These are phyloP conservation scores for Propsilocerus akamusi DNA, from an alignment of 1,140 invertebrate genomes.

Conservation along the genomic window DNA sequence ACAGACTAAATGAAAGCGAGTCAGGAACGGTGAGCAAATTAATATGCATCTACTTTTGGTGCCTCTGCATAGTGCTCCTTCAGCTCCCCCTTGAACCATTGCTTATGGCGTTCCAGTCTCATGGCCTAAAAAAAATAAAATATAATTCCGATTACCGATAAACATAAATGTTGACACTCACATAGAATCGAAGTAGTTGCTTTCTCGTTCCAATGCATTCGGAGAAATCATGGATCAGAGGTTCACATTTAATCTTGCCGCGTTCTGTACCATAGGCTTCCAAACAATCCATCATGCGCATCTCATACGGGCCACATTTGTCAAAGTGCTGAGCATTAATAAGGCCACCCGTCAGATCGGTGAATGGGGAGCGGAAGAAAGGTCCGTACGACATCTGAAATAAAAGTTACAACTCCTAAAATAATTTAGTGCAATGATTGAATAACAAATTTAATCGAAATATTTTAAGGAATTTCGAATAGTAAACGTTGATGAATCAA, in stretches of 20 bases:
- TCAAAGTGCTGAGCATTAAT: constrained; percentile 38
- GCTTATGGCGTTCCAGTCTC: constrained; percentile 30
- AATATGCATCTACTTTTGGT: constrained; percentile 27
- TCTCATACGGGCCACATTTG: constrained; percentile 41
- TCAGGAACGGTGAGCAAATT: no score
- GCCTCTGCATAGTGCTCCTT: constrained; percentile 25
- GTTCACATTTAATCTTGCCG: constrained; percentile 32
- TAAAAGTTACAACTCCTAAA: no score
- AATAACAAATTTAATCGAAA: no score
- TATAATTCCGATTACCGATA: constrained; percentile 4
- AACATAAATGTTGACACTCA: constrained; percentile 11
- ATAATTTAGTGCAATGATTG: no score
- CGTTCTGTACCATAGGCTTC: constrained; percentile 49
- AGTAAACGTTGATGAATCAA: no score
- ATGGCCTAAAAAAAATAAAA: constrained; percentile 25
- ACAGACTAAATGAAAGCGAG: no score
- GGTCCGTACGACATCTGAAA: constrained; percentile 31
- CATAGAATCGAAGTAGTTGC: constrained; percentile 32
- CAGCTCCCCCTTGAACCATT: constrained; percentile 27
- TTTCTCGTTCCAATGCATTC: constrained; percentile 41
- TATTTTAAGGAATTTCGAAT: no score
- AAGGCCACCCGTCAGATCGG: constrained; percentile 40
- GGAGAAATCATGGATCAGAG: constrained; percentile 38
- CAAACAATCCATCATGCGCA: constrained; percentile 45
- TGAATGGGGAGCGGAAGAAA: constrained; percentile 39